These are phyloP conservation scores for Shargacucullia verbasci DNA, from an alignment of 2,888 invertebrate species.

Conservation along the genomic window DNA sequence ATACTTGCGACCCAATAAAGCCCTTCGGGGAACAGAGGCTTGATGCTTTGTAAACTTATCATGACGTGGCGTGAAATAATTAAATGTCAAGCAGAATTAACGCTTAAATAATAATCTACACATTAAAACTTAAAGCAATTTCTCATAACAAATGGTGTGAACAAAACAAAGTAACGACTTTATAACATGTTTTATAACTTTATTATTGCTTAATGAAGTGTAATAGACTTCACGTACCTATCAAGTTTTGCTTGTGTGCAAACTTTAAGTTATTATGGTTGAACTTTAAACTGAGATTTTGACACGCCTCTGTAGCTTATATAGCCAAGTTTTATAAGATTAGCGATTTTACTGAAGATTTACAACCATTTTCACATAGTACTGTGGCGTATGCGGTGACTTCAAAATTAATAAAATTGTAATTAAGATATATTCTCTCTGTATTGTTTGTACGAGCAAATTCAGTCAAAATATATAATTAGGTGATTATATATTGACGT, in stretches of 20 bases:
- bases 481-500: too few relatives aligned
- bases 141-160: slow-evolving; percentile 25
- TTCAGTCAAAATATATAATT: too few relatives aligned
- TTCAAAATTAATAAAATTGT: too few relatives aligned
- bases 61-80: background rate
- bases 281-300: slow-evolving; percentile 62
- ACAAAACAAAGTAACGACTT: slow-evolving; percentile 22
- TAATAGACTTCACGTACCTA: slow-evolving; percentile 59
- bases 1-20: too few relatives aligned
- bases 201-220: slow-evolving; percentile 70
- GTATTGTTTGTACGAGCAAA: too few relatives aligned
- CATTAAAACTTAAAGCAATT: slow-evolving; percentile 12
- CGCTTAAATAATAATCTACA: background rate
- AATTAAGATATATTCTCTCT: too few relatives aligned
- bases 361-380: too few relatives aligned
- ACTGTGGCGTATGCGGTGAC: too few relatives aligned
- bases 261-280: slow-evolving; percentile 64
- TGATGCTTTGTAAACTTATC: too few relatives aligned
- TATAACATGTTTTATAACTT: slow-evolving; percentile 41
- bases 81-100: background rate
- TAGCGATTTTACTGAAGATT: slow-evolving; percentile 11
- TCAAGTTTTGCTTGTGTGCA: slow-evolving; percentile 46
- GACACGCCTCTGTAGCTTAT: slow-evolving; percentile 48
- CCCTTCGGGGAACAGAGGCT: too few relatives aligned
- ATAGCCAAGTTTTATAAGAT: slow-evolving; percentile 23